These are phyloP conservation scores for Dendrolimus kikuchii DNA, from an alignment of 1,140 invertebrate genomes.

Conservation along the genomic window DNA sequence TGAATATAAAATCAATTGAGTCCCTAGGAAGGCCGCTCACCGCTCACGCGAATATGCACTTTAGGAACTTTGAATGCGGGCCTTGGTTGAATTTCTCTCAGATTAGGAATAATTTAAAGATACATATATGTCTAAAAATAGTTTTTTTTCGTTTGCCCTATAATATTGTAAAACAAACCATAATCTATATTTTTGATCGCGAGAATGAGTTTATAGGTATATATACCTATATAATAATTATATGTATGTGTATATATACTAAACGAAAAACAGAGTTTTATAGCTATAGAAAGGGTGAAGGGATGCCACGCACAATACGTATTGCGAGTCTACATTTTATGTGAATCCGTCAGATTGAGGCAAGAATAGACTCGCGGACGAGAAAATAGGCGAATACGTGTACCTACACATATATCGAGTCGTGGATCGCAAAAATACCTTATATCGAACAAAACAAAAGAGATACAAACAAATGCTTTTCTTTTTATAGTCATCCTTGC, in stretches of 20 bases:
- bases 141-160: too few species aligned
- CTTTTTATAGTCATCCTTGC: conserved; percentile 1
- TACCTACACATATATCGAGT: background rate
- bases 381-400: background rate
- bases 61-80: conserved; percentile 16
- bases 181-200: too few species aligned
- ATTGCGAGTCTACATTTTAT: conserved; percentile 2
- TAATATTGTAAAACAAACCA: too few species aligned
- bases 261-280: background rate
- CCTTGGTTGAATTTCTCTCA: conserved; percentile 1
- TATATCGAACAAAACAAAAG: conserved; percentile 2
- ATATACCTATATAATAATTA: too few species aligned
- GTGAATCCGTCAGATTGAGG: background rate
- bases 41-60: conserved; percentile 11
- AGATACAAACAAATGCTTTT: conserved; percentile 1
- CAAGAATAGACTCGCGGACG: background rate
- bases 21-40: conserved; percentile 7
- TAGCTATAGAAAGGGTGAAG: background rate
- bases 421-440: background rate
- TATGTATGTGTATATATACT: too few species aligned
- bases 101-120: background rate
- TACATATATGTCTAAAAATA: background rate
- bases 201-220: too few species aligned
- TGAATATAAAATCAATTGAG: conserved; percentile 1
- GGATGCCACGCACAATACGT: conserved; percentile 1